phyloP scores from a whole-genome alignment of 2,797 vertebrate species.

The Microctenopoma lineatum region DNA sequence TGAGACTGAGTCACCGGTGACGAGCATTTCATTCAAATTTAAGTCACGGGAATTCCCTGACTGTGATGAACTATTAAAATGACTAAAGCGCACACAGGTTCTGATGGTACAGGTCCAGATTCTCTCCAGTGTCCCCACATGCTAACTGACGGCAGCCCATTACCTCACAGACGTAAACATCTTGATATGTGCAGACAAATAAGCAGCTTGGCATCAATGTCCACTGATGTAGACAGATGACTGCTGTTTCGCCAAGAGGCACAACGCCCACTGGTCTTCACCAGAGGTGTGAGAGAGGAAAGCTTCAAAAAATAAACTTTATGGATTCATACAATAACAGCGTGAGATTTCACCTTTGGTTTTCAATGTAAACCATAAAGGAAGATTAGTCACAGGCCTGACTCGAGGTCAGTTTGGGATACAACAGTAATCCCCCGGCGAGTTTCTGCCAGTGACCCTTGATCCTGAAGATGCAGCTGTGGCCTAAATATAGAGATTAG shows the following conservation, averaged over 20 bases:
- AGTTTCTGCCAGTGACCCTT: not conserved
- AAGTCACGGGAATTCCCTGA: constrained; percentile 44
- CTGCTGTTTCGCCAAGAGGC: no score
- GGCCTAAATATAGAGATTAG: not conserved
- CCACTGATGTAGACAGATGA: no score
- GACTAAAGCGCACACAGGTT: no score
- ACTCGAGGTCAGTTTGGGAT: constrained; percentile 7
- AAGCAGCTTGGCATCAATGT: no score
- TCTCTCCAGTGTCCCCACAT: no score
- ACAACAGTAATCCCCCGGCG: not conserved
- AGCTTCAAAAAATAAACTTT: constrained; percentile 2
- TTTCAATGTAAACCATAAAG: not conserved
- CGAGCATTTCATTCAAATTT: constrained; percentile 39
- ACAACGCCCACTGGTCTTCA: not conserved
- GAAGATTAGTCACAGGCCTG: not conserved
- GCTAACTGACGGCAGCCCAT: no score
- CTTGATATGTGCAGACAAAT: no score
- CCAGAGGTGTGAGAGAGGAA: not conserved
- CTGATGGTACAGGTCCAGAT: no score
- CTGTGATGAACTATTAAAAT: not conserved
- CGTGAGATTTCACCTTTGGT: not conserved
- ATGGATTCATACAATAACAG: constrained; percentile 13
- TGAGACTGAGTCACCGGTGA: constrained; percentile 48
- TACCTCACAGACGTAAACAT: no score
- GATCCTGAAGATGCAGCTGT: constrained; percentile 4